Conservation (phyloP, 2,888 invertebrate species). For the Ennomos fuscantarius region DNA sequence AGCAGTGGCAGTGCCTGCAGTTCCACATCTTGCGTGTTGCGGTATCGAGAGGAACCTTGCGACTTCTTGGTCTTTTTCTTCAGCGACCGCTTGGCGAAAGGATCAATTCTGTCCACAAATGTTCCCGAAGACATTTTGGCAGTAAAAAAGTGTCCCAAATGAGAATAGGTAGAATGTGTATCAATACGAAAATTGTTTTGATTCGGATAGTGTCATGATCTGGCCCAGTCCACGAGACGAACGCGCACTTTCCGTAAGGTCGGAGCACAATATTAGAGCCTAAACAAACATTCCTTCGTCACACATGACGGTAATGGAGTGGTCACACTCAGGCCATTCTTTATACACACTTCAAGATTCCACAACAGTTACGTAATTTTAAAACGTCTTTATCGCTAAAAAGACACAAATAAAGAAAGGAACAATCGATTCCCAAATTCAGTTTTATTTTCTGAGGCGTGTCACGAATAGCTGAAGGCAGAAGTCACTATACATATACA, state of each 20-base stretch:
- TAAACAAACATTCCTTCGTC: constrained; percentile 85
- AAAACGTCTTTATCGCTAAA: constrained; percentile 80
- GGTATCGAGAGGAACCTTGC: constrained; percentile 99
- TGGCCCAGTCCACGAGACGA: constrained; percentile 77
- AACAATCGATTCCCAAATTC: constrained; percentile 82
- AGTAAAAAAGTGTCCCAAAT: constrained; percentile 81
- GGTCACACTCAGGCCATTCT: constrained; percentile 85
- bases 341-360: constrained; percentile 83
- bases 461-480: constrained; percentile 85
- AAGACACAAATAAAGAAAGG: constrained; percentile 81
- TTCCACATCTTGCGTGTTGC: constrained; percentile 99
- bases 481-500: constrained; percentile 85
- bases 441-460: constrained; percentile 85
- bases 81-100: constrained; percentile 98
- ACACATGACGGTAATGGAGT: constrained; percentile 85
- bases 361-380: constrained; percentile 86
- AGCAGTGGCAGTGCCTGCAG: constrained; percentile 97
- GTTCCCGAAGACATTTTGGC: constrained; percentile 91
- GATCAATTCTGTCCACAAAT: constrained; percentile 99
- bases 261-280: constrained; percentile 82
- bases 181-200: constrained; percentile 82
- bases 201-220: constrained; percentile 83
- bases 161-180: constrained; percentile 78
- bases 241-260: constrained; percentile 80
- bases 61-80: constrained; percentile 99